Evolutionary conservation across 1,140 invertebrate species (phyloP).

Genomic region (Achroia grisella): DNA sequence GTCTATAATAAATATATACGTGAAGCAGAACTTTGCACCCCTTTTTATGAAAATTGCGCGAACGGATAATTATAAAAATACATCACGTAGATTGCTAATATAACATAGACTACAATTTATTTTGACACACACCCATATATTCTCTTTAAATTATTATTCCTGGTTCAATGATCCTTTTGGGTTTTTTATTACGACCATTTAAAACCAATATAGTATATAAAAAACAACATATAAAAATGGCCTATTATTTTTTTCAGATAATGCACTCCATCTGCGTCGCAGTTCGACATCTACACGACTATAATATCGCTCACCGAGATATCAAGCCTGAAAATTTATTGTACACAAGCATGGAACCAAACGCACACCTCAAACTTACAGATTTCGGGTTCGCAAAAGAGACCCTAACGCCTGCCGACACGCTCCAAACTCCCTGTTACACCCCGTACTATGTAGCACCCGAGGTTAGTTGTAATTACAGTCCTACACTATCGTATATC

Average conservation of each 20-base stretch:
- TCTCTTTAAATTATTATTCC: too few species aligned
- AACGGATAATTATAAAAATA: too few species aligned
- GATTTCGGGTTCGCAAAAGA: constrained; percentile 99
- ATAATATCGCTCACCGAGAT: constrained; percentile 97
- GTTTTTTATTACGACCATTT: too few species aligned
- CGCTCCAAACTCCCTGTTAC: constrained; percentile 97
- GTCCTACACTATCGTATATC: too few species aligned
- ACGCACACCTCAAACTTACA: constrained; percentile 93
- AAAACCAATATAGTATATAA: too few species aligned
- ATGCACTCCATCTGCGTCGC: constrained; percentile 97
- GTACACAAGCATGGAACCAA: constrained; percentile 81
- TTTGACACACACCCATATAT: too few species aligned
- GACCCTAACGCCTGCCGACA: constrained; percentile 87
- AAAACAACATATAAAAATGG: neutral
- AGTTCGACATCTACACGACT: constrained; percentile 95
- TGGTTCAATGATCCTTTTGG: too few species aligned
- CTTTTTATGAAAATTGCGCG: too few species aligned
- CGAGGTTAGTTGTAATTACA: constrained; percentile 37
- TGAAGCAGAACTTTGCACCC: too few species aligned
- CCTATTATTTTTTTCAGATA: constrained; percentile 80
- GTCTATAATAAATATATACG: too few species aligned
- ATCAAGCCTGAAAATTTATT: constrained; percentile 95
- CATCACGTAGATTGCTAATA: too few species aligned
- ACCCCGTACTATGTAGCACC: constrained; percentile 97
- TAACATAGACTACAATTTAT: too few species aligned